Evolutionary conservation across 1,140 invertebrate species (phyloP).

Genomic region (Panagrolaimus sp.): DNA sequence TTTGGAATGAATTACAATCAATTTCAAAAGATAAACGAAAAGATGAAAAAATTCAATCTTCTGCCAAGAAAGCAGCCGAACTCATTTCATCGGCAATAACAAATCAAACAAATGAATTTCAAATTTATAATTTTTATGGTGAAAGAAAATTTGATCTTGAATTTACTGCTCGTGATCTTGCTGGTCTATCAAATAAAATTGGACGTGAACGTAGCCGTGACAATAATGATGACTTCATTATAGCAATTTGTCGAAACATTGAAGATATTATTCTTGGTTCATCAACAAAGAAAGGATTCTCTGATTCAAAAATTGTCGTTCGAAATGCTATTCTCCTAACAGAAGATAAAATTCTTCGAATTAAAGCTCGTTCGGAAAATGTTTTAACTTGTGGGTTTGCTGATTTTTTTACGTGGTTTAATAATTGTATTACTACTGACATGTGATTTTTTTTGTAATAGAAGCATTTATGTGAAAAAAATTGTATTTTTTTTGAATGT

Average conservation of each 20-base stretch:
- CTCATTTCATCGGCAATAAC: not conserved
- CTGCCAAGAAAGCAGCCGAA: not conserved
- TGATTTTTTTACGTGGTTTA: slow-evolving; percentile 5
- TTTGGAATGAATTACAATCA: not conserved
- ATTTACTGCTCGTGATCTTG: not conserved
- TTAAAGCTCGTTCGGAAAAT: not conserved
- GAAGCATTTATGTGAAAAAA: too few relatives aligned
- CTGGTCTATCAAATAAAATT: not conserved
- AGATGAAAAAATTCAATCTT: not conserved
- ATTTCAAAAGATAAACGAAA: slow-evolving; percentile 1
- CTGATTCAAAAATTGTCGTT: not conserved
- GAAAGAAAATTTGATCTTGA: slow-evolving; percentile 6
- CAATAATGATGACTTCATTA: slow-evolving; percentile 3
- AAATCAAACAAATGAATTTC: not conserved
- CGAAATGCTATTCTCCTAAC: not conserved
- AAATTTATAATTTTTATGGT: slow-evolving; percentile 9
- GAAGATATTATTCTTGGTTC: not conserved
- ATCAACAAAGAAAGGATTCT: not conserved
- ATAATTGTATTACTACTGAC: not conserved
- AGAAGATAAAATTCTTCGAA: not conserved
- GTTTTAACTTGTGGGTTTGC: not conserved
- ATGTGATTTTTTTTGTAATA: too few relatives aligned
- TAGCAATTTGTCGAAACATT: not conserved
- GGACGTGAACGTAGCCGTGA: not conserved
- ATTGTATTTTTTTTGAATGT: too few relatives aligned